Evolutionary conservation across 1,140 invertebrate genomes (phyloP), one percentile per base, ranked within the genome.

Genomic region (Anastatus disparis): DNA sequence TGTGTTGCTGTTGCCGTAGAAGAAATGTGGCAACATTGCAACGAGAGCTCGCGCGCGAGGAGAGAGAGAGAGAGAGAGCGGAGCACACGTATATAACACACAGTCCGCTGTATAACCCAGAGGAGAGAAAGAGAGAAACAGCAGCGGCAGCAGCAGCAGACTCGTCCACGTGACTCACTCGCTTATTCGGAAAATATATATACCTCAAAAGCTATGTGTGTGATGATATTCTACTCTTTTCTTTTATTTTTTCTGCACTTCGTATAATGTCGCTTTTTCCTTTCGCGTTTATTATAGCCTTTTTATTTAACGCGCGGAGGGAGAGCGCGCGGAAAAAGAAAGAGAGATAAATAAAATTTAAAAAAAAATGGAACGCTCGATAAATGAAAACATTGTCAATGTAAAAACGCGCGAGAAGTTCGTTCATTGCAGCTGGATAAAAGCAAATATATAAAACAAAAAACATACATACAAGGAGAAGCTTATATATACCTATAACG

Each of bases 141-240:
- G 48, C 48, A 7, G 26, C 8, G 62, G 31, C 8, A 31, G 42
- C 4, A 15, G 35, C 55, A 40, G n/a, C 29, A 40, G 61, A 56
- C 38, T 31, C 48, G 50, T 46, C 61, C 69, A 71, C 69, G 69
- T 71, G 69, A 71, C 52, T 66, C 52, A 56, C 26, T 40, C 24
- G 24, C 31, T 62, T 61, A 42, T 66, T 66, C 52, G 52, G 52
- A 72, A 77, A 76, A 63, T 67, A 55, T 72, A 73, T 70, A 53
- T 70, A 71, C n/a, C n/a, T n/a, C n/a, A n/a, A n/a, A n/a, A n/a
- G n/a, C n/a, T n/a, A n/a, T 62, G 56, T 59, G 46, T 20, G 53
- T 67, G 61, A 42, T n/a, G n/a, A n/a, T n/a, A n/a, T 35, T 35
- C 31, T 10, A 3, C 42, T 44, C 42, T 44, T 15, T n/a, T 44